Evolutionary conservation across 2,113 vertebrate species (phyloP).

Genomic region (Tragulus kanchil): DNA sequence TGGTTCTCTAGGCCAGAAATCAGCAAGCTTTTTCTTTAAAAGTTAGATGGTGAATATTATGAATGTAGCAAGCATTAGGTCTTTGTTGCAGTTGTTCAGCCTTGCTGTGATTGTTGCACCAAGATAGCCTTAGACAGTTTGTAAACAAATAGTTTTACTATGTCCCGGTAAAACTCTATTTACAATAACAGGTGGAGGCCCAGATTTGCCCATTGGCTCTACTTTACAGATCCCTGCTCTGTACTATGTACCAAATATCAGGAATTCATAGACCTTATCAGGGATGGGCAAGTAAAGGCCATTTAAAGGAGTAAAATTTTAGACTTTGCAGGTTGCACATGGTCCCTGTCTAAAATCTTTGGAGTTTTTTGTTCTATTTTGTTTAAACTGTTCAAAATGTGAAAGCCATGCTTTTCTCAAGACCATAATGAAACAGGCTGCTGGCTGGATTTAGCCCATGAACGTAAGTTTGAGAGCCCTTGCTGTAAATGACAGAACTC

Average conservation of each 20-base stretch:
- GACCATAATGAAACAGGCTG: not conserved
- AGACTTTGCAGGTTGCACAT: not conserved
- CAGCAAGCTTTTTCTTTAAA: not conserved
- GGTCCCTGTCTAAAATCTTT: not conserved
- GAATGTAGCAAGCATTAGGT: not conserved
- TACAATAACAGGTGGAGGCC: not conserved
- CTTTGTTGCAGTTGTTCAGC: not conserved
- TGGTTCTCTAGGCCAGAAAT: not conserved
- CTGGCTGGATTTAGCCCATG: not conserved
- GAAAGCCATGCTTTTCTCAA: not conserved
- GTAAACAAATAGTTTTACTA: not conserved
- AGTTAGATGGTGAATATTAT: not conserved
- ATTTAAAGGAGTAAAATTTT: not conserved
- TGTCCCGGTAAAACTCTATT: not conserved
- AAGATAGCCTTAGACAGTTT: not conserved
- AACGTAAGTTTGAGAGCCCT: not conserved
- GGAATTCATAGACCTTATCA: not conserved
- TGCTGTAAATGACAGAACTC: not conserved
- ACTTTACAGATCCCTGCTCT: not conserved
- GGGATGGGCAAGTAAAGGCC: not conserved
- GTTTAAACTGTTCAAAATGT: conserved; percentile 21
- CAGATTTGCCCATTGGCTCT: not conserved
- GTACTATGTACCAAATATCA: not conserved
- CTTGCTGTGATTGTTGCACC: not conserved
- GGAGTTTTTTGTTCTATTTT: not conserved